A percentile compares a stretch with the other conserved stretches of the same genome.
These are phyloP conservation scores for Ictalurus furcatus DNA, from an alignment of 2,113 vertebrate species.

Conservation along the genomic window DNA sequence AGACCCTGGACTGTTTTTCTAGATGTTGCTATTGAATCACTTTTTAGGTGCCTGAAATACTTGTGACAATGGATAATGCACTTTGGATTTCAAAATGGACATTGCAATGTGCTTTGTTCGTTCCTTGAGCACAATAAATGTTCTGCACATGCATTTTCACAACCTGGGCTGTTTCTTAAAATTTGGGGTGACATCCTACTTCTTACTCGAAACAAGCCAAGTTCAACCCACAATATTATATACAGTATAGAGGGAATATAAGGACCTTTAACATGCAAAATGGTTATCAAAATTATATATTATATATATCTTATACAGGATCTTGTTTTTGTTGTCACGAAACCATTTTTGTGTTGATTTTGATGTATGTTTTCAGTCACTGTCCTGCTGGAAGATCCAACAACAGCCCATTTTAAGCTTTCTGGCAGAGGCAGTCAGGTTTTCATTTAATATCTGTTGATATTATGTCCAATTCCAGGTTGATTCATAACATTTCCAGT, in stretches of 20 bases:
- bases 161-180: background rate
- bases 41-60: background rate
- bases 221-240: background rate
- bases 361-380: no score
- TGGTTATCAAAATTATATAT: background rate
- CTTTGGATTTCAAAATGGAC: background rate
- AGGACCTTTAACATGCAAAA: background rate
- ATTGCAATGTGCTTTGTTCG: background rate
- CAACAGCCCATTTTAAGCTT: no score
- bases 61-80: background rate
- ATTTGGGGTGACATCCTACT: background rate
- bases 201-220: background rate
- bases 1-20: background rate
- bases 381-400: no score
- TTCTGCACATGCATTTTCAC: background rate
- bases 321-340: no score
- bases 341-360: no score
- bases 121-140: background rate
- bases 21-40: background rate
- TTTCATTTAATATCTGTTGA: no score
- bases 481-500: no score
- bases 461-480: no score
- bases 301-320: no score
- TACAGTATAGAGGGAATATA: background rate
- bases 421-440: no score